Base-by-base conservation (phyloP, 2,797 vertebrate genomes). In the Psittacula echo region DNA sequence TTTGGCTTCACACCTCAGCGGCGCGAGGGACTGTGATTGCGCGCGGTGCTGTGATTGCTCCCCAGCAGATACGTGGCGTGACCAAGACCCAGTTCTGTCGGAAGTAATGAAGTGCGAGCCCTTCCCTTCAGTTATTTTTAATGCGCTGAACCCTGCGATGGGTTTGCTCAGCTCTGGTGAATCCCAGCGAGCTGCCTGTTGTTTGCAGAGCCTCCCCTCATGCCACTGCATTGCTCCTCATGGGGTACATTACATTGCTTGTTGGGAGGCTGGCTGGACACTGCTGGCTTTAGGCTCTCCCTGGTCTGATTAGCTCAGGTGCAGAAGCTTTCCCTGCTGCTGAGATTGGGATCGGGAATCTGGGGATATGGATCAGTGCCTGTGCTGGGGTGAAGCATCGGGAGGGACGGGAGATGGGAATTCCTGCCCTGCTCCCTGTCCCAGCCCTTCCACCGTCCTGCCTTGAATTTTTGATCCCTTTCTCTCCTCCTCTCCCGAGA, bases 41-140 rank as follows among this genome's bases (percentile, higher is more conserved):
- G 10, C 8, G 29, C 1, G 0, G 53, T 17, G 70, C 48, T 1
- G 10, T 7, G 34, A 6, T 76, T 71, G 89, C 78, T 90, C 85
- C 41, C 34, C 32, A 47, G 93, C 85, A 83, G 61, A 66, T 75
- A 70, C 66, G 58, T 37, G 74, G 83, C 24, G 4, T 78, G 89
- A 65, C 58, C 45, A 65, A 96, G 95, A 87, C 94, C 93, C 88
- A 93, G 92, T 90, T 95, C 96, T 96, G 94, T 96, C 88, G 42
- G 42, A 54, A 45, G 88, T 42, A 78, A 94, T 93, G 94, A 92
- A 86, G 94, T 85, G 91, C n/a, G 47, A 85, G 85, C 73, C 91
- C 74, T 90, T 96, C 70, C 87, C 94, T 41, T 68, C 94, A 85
- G 90, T 96, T 93, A 94, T 96, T 96, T 96, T 96, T 96, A 95